Conservation (phyloP, 1,140 invertebrate species). For the Saccostrea cuccullata region DNA sequence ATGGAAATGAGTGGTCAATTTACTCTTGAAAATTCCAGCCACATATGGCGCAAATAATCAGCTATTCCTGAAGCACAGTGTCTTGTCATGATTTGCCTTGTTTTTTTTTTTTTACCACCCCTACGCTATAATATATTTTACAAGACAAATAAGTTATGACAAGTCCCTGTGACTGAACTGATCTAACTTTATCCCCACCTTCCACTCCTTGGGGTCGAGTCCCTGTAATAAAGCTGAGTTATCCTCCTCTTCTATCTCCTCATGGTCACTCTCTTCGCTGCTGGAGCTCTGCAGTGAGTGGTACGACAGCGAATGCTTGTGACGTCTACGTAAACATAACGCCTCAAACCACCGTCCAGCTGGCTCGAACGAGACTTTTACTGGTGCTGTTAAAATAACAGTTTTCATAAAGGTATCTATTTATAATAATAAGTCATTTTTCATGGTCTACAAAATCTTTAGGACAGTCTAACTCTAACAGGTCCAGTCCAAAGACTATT, state of each 20-base stretch:
- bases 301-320: slow-evolving; percentile 74
- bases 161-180: too few relatives aligned
- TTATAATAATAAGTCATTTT: neutral
- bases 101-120: too few relatives aligned
- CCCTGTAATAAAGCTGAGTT: slow-evolving; percentile 91
- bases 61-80: too few relatives aligned
- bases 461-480: too few relatives aligned
- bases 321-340: slow-evolving; percentile 71
- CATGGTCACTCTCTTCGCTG: slow-evolving; percentile 71
- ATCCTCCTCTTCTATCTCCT: slow-evolving; percentile 82
- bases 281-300: slow-evolving; percentile 70
- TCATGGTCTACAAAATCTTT: too few relatives aligned
- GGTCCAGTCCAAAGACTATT: too few relatives aligned
- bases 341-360: slow-evolving; percentile 80
- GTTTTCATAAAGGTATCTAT: neutral
- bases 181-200: slow-evolving; percentile 78
- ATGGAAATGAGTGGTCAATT: too few relatives aligned
- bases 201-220: slow-evolving; percentile 97
- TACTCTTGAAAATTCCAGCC: too few relatives aligned
- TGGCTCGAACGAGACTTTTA: slow-evolving; percentile 74
- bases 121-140: too few relatives aligned
- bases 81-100: too few relatives aligned
- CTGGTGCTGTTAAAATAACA: slow-evolving; percentile 56
- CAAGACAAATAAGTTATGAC: too few relatives aligned
- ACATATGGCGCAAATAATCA: too few relatives aligned